phyloP scores from a whole-genome alignment of 2,797 vertebrate genomes.

The Dendrocincla tyrannina region DNA sequence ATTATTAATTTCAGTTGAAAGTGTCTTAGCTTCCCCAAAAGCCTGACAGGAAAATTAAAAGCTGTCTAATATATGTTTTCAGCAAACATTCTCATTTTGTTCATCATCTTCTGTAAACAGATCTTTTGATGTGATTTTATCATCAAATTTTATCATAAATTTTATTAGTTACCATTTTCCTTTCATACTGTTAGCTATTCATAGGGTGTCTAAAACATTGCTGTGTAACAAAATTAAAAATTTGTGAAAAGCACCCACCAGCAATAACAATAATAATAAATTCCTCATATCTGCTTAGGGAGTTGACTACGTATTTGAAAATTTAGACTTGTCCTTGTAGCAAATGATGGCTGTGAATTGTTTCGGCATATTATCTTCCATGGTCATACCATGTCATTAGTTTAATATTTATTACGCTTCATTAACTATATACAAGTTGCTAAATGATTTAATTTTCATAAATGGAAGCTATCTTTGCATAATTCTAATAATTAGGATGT shows the following conservation, averaged over 20 bases:
- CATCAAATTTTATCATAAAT: not conserved
- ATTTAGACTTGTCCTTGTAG: not conserved
- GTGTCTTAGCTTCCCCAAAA: not conserved
- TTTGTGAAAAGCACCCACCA: not conserved
- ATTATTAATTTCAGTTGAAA: constrained; percentile 13
- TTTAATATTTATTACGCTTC: constrained; percentile 54
- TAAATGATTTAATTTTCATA: constrained; percentile 54
- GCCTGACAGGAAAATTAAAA: constrained; percentile 1
- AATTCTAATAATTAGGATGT: constrained; percentile 33
- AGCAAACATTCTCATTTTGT: not conserved
- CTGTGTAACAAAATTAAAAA: not conserved
- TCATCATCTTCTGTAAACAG: not conserved
- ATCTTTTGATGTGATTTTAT: constrained; percentile 22
- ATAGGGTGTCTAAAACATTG: not conserved
- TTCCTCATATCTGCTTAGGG: not conserved
- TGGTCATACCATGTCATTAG: constrained; percentile 46
- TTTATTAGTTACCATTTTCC: not conserved
- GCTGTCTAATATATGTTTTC: not conserved
- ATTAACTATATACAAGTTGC: constrained; percentile 47
- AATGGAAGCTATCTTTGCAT: constrained; percentile 26
- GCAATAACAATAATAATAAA: not conserved
- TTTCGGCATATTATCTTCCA: constrained; percentile 25
- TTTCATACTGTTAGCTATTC: not conserved
- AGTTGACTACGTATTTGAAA: constrained; percentile 13
- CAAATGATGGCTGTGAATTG: constrained; percentile 13